Conservation (phyloP, 2,113 vertebrate species). For the Percopsis transmontana region DNA sequence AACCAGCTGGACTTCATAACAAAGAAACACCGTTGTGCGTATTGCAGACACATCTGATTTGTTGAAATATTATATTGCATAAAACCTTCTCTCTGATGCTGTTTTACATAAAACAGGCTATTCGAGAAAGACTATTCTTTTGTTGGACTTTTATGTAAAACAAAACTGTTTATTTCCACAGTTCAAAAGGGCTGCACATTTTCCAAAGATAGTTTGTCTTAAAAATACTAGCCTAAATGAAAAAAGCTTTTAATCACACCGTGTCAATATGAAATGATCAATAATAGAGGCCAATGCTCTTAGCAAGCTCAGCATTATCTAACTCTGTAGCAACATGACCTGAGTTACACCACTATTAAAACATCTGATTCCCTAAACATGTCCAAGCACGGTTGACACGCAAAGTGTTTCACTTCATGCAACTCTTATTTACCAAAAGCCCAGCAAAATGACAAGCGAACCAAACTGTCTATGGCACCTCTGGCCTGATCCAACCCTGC, state of each 20-base stretch:
- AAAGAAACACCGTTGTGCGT: background rate
- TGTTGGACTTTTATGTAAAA: too few relatives aligned
- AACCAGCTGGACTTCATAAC: slow-evolving; percentile 14
- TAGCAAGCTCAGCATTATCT: slow-evolving; percentile 40
- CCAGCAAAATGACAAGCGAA: slow-evolving; percentile 18
- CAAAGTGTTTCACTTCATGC: background rate
- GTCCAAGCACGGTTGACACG: slow-evolving; percentile 1
- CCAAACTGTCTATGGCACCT: slow-evolving; percentile 23
- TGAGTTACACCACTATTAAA: slow-evolving; percentile 15
- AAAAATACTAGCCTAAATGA: background rate
- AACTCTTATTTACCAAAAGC: too few relatives aligned
- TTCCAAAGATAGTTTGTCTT: too few relatives aligned
- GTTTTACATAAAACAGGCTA: too few relatives aligned
- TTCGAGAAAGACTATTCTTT: too few relatives aligned
- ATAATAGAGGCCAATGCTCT: slow-evolving; percentile 22
- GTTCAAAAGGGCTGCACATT: background rate
- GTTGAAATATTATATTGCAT: too few relatives aligned
- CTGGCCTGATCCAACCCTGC: slow-evolving; percentile 59
- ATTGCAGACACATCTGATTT: too few relatives aligned
- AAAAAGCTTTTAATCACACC: background rate
- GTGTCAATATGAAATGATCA: slow-evolving; percentile 15
- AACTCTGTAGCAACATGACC: slow-evolving; percentile 55
- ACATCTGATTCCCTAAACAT: slow-evolving; percentile 18
- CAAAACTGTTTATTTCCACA: too few relatives aligned
- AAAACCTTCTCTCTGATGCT: too few relatives aligned